Evolutionary conservation across 1,140 invertebrate genomes (phyloP).

Genomic region (Drosophila ambigua): DNA sequence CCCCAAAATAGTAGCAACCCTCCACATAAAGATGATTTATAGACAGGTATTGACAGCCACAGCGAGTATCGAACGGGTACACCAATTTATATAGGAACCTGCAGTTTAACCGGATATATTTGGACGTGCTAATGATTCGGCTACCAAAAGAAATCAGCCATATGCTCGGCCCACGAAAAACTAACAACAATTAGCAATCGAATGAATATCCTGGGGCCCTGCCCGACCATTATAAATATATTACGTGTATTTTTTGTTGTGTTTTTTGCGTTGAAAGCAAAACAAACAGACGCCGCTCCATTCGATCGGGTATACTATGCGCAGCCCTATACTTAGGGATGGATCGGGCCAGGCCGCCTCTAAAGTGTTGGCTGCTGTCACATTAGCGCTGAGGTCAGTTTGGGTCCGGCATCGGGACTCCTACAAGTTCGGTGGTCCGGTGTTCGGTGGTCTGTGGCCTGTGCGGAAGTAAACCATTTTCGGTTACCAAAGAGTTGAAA

Average conservation of each 20-base stretch:
- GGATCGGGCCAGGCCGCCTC: constrained; percentile 27
- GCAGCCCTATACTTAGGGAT: constrained; percentile 43
- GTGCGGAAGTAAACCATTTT: constrained; percentile 79
- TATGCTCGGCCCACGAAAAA: constrained; percentile 63
- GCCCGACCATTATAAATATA: constrained; percentile 75
- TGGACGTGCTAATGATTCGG: constrained; percentile 56
- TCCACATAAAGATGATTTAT: constrained; percentile 55
- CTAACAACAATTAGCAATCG: constrained; percentile 66
- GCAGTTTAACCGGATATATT: constrained; percentile 52
- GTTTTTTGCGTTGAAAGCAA: constrained; percentile 52
- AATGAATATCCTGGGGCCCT: constrained; percentile 29
- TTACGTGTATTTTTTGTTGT: constrained; percentile 63
- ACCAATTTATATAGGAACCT: constrained; percentile 38
- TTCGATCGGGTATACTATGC: constrained; percentile 13
- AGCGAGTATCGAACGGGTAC: constrained; percentile 13
- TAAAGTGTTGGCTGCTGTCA: constrained; percentile 76
- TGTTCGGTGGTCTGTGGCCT: constrained; percentile 42
- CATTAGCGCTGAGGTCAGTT: constrained; percentile 57
- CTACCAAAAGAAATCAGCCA: constrained; percentile 49
- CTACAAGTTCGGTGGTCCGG: constrained; percentile 53
- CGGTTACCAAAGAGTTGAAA: constrained; percentile 55
- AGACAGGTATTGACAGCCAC: constrained; percentile 37
- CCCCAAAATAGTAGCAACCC: constrained; percentile 19
- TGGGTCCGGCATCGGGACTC: constrained; percentile 29
- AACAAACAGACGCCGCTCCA: constrained; percentile 72